Percentiles rank a stretch among this genome's conserved stretches.
phyloP scores from a whole-genome alignment of 2,113 vertebrate genomes.

The Dipodomys spectabilis region DNA sequence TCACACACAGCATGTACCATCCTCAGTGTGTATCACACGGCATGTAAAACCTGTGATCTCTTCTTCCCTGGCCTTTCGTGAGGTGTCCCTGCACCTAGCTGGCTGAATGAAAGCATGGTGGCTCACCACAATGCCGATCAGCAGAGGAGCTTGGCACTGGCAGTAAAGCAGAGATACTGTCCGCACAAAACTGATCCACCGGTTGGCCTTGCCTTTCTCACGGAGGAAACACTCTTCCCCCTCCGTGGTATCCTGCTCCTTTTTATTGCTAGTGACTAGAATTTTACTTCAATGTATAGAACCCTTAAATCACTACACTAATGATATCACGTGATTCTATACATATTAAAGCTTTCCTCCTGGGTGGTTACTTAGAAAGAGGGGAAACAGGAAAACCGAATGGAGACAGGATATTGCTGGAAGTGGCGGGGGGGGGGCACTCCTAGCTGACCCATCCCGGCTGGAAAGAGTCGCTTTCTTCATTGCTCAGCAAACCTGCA shows the following conservation, averaged over 20 bases:
- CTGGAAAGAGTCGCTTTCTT: neutral
- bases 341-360: conserved; percentile 57
- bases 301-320: conserved; percentile 6
- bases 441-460: no score
- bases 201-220: neutral
- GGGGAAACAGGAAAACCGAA: neutral
- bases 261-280: conserved; percentile 29
- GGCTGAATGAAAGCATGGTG: neutral
- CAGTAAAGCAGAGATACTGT: neutral
- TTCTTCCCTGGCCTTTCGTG: neutral
- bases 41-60: no score
- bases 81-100: neutral
- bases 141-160: neutral
- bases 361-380: conserved; percentile 36
- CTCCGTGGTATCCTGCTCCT: neutral
- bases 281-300: conserved; percentile 10
- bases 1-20: neutral
- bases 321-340: conserved; percentile 49
- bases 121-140: neutral
- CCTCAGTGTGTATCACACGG: neutral
- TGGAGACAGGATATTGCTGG: no score
- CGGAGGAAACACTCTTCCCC: neutral
- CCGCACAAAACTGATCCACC: conserved; percentile 7
- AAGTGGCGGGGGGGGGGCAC: no score
- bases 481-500: neutral